These are phyloP conservation scores for Hydrotaea cyrtoneurina DNA, from an alignment of 2,888 invertebrate species.

Conservation along the genomic window DNA sequence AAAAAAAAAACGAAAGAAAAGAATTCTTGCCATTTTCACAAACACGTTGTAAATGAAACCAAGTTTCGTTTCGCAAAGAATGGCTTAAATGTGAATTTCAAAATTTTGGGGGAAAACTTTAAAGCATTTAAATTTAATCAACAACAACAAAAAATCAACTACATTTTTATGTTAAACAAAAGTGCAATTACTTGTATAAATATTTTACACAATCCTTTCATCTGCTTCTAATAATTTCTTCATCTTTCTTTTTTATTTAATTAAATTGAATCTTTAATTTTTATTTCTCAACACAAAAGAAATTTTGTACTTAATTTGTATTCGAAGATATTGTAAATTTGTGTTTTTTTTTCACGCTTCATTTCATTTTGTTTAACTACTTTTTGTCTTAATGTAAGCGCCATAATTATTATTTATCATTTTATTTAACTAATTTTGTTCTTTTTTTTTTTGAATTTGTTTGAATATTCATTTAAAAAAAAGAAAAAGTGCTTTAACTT, in stretches of 20 bases:
- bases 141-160: background rate
- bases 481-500: slow-evolving; percentile 57
- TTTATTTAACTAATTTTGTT: slow-evolving; percentile 1
- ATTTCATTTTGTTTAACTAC: slow-evolving; percentile 9
- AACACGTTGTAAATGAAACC: slow-evolving; percentile 39
- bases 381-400: slow-evolving; percentile 42
- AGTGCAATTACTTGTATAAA: slow-evolving; percentile 25
- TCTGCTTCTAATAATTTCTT: background rate
- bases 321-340: slow-evolving; percentile 9
- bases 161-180: slow-evolving; percentile 1
- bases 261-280: background rate
- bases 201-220: background rate
- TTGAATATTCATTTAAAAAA: slow-evolving; percentile 32
- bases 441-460: slow-evolving; percentile 22
- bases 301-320: slow-evolving; percentile 35
- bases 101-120: slow-evolving; percentile 16
- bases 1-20: slow-evolving; percentile 23
- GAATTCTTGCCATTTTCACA: slow-evolving; percentile 66
- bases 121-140: slow-evolving; percentile 47
- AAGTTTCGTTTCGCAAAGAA: slow-evolving; percentile 56
- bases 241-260: slow-evolving; percentile 5
- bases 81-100: slow-evolving; percentile 42
- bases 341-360: background rate
- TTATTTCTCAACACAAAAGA: too few species aligned
- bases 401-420: slow-evolving; percentile 49